A percentile compares a stretch with the other conserved stretches of the same genome.
These are phyloP conservation scores for Zosterops japonicus DNA, from an alignment of 2,113 vertebrate genomes.

Conservation along the genomic window DNA sequence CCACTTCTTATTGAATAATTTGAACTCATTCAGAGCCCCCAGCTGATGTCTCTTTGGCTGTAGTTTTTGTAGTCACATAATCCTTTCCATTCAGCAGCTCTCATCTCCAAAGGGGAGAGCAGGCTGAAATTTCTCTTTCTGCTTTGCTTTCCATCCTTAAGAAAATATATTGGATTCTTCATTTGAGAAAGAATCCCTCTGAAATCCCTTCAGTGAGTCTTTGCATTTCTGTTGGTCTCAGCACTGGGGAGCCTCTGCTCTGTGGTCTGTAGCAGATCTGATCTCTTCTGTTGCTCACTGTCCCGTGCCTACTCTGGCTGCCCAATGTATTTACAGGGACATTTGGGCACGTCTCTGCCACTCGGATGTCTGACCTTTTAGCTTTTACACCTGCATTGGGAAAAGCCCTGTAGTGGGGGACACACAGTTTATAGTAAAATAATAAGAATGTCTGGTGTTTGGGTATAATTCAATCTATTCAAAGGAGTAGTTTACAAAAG, in stretches of 20 bases:
- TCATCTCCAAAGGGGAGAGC: background rate
- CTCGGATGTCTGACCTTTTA: background rate
- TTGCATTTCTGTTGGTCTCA: background rate
- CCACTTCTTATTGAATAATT: background rate
- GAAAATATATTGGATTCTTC: background rate
- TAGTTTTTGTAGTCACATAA: background rate
- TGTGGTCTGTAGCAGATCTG: accelerated
- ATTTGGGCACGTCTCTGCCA: background rate
- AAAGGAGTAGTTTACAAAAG: background rate
- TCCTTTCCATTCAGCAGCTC: background rate
- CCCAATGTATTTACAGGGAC: background rate
- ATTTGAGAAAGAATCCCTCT: background rate
- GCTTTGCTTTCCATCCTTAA: background rate
- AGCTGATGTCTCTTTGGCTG: background rate
- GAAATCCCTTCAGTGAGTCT: background rate
- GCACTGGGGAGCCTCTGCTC: background rate
- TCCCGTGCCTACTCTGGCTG: background rate
- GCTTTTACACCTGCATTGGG: background rate
- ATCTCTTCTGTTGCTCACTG: background rate
- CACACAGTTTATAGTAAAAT: background rate
- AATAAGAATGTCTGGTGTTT: accelerated
- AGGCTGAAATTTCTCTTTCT: background rate
- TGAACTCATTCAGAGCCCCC: background rate
- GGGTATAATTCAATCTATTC: background rate
- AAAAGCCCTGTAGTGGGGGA: background rate